A percentile compares a stretch with the other conserved stretches of the same genome.
phyloP scores from a whole-genome alignment of 2,113 vertebrate genomes.

The Erpornis zantholeuca region DNA sequence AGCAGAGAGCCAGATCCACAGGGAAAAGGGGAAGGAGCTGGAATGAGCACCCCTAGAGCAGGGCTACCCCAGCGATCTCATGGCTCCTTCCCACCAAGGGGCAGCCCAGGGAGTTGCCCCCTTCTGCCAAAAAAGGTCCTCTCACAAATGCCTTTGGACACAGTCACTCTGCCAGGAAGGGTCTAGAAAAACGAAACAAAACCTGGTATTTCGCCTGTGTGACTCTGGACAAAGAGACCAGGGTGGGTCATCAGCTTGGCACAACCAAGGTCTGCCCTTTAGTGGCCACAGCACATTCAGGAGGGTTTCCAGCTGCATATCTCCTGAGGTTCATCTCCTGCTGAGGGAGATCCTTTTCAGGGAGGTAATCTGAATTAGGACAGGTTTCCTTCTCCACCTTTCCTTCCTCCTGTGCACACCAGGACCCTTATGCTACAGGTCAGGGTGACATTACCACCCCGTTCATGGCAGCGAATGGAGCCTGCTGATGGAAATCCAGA shows the following conservation, averaged over 20 bases:
- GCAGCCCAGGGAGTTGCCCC: not conserved
- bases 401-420: not conserved
- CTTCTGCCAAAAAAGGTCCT: slow-evolving; percentile 24
- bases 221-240: not conserved
- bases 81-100: not conserved
- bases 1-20: not conserved
- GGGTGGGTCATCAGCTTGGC: not conserved
- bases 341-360: not conserved
- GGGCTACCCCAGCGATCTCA: not conserved
- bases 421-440: not conserved
- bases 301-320: not conserved
- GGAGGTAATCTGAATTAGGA: not conserved
- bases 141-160: not conserved
- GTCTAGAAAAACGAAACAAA: slow-evolving; percentile 18
- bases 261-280: not conserved
- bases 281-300: not conserved
- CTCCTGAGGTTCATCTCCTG: not conserved
- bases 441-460: not conserved
- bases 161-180: slow-evolving; percentile 24
- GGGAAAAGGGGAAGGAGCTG: not conserved
- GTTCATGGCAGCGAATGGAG: not conserved
- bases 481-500: not conserved
- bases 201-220: not conserved
- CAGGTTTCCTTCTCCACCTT: not conserved
- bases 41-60: not conserved